Conservation (phyloP, 2,797 vertebrate species). For the Acipenser oxyrinchus region DNA sequence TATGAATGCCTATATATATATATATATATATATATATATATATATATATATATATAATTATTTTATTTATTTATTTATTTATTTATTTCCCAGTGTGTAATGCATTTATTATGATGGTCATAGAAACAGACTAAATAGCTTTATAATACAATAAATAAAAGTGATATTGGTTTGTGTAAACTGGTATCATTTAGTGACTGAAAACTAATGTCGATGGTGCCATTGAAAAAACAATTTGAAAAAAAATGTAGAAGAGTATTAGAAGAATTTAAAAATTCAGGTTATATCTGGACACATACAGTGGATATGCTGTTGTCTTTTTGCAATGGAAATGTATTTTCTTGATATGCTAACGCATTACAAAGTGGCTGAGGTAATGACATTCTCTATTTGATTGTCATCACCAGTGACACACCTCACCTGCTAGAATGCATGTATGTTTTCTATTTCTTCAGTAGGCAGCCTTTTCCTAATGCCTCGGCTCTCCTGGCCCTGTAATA, state of each 20-base stretch:
- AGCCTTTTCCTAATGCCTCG: background rate
- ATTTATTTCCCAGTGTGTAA: conserved; percentile 72
- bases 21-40: no score
- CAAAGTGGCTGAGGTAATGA: conserved; percentile 85
- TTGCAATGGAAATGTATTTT: conserved; percentile 68
- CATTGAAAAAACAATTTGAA: conserved; percentile 40
- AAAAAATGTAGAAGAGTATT: conserved; percentile 37
- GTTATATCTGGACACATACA: conserved; percentile 46
- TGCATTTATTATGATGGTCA: conserved; percentile 59
- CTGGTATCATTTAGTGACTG: conserved; percentile 40
- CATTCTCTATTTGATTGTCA: conserved; percentile 76
- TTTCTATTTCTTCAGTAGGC: conserved; percentile 3
- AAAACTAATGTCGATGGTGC: background rate
- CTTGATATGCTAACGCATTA: conserved; percentile 79
- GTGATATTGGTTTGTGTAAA: conserved; percentile 74
- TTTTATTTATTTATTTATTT: conserved; percentile 59
- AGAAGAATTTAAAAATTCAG: conserved; percentile 34
- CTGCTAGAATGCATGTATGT: conserved; percentile 17
- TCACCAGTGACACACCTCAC: conserved; percentile 58
- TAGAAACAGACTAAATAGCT: conserved; percentile 52
- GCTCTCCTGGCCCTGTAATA: no score
- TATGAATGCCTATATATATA: conserved; percentile 32
- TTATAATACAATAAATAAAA: conserved; percentile 55
- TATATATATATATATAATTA: conserved; percentile 40
- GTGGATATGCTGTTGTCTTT: conserved; percentile 65